These are phyloP conservation scores for Neodiprion lecontei DNA, from an alignment of 1,140 invertebrate genomes.

Conservation along the genomic window DNA sequence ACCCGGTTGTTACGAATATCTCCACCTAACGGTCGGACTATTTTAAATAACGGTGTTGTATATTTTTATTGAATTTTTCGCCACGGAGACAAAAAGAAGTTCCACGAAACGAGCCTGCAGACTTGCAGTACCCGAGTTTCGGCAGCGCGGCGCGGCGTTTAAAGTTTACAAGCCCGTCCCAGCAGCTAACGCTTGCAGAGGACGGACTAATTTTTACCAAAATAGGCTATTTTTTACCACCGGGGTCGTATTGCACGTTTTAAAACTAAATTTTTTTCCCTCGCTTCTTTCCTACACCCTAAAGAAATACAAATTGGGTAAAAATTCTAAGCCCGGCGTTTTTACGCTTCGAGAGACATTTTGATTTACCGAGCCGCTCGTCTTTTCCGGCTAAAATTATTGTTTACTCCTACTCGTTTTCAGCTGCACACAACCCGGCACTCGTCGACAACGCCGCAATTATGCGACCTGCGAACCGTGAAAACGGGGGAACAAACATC, in stretches of 20 bases:
- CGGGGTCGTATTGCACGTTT: constrained; percentile 25
- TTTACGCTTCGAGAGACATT: neutral
- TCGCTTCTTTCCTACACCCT: constrained; percentile 16
- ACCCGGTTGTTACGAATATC: constrained; percentile 38
- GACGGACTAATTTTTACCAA: constrained; percentile 53
- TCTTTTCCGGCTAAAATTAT: no score
- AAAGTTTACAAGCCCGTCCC: neutral
- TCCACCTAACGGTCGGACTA: constrained; percentile 42
- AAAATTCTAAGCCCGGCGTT: neutral
- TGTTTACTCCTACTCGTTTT: no score
- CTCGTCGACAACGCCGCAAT: no score
- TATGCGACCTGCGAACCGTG: no score
- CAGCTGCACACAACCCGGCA: no score
- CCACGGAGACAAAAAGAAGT: constrained; percentile 1
- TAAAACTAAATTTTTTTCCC: constrained; percentile 45
- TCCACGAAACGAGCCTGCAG: neutral
- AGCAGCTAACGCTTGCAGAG: neutral
- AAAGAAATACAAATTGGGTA: neutral
- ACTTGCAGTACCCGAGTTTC: neutral
- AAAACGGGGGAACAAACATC: no score
- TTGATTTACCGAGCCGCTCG: neutral
- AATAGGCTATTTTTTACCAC: constrained; percentile 50
- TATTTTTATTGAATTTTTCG: constrained; percentile 52
- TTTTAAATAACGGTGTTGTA: constrained; percentile 55
- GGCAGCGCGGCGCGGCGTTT: neutral